Evolutionary conservation across 64 coral and sea anemone species (phyloP).

Genomic region (Orbicella faveolata): DNA sequence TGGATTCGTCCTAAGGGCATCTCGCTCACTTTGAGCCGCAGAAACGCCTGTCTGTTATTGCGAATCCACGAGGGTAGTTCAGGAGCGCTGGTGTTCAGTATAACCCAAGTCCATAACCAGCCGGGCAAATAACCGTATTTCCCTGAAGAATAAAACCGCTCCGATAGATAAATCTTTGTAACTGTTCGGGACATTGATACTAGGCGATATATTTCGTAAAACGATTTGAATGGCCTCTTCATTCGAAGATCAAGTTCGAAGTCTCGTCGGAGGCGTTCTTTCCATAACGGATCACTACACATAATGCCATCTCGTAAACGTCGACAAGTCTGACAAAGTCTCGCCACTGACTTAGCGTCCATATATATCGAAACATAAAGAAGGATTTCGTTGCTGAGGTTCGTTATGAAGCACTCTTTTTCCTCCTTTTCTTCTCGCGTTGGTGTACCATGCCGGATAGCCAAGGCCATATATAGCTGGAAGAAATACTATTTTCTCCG

Average conservation of each 20-base stretch:
- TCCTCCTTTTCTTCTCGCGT: background rate
- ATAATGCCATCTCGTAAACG: constrained; percentile 52
- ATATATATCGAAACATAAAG: constrained; percentile 51
- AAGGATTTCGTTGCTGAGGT: constrained; percentile 72
- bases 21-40: constrained; percentile 76
- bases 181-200: constrained; percentile 74
- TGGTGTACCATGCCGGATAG: background rate
- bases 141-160: constrained; percentile 82
- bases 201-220: constrained; percentile 72
- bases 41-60: constrained; percentile 68
- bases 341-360: constrained; percentile 58
- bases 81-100: constrained; percentile 76
- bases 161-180: constrained; percentile 73
- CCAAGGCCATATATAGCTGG: background rate
- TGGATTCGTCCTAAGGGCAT: constrained; percentile 71
- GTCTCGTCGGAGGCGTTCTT: constrained; percentile 65
- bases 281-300: constrained; percentile 70
- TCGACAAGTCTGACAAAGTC: constrained; percentile 58
- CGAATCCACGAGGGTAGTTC: constrained; percentile 75
- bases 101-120: constrained; percentile 92
- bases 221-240: constrained; percentile 55
- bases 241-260: constrained; percentile 63
- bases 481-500: background rate
- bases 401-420: constrained; percentile 43
- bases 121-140: constrained; percentile 82